A percentile compares a stretch with the other conserved stretches of the same genome.
Conservation (phyloP, 2,113 vertebrate genomes). For the Nothoprocta pentlandii region DNA sequence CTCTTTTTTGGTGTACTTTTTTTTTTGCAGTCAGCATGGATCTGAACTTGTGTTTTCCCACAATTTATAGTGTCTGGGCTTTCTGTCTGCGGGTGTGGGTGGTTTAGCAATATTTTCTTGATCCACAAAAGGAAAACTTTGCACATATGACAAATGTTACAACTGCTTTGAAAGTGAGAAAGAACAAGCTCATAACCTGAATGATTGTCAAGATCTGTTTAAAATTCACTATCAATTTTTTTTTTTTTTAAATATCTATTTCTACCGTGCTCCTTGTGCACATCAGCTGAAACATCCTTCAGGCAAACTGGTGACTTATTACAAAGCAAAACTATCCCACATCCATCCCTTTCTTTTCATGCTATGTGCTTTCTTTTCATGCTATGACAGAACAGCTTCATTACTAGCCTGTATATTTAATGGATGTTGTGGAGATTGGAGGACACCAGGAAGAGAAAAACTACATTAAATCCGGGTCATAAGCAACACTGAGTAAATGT, state of each 20-base stretch:
- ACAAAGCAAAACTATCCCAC: background rate
- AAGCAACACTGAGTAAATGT: background rate
- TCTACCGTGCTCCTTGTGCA: background rate
- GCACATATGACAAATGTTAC: background rate
- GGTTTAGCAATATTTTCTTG: background rate
- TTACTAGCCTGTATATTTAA: background rate
- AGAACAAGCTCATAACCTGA: background rate
- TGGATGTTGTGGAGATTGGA: background rate
- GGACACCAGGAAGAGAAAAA: background rate
- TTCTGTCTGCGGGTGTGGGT: background rate
- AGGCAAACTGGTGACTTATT: background rate
- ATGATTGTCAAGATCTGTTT: background rate
- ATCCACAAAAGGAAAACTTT: background rate
- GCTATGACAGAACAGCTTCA: rapidly evolving
- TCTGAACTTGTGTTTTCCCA: background rate
- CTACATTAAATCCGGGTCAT: background rate
- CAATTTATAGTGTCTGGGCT: background rate
- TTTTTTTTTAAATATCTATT: background rate
- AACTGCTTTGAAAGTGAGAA: background rate
- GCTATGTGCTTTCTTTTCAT: background rate
- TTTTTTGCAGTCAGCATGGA: background rate
- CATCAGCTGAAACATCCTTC: background rate
- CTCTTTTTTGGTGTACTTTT: background rate
- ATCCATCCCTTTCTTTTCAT: background rate
- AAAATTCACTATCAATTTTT: background rate